Base-by-base conservation (phyloP, 2,888 invertebrate species). In the Amiota communis region DNA sequence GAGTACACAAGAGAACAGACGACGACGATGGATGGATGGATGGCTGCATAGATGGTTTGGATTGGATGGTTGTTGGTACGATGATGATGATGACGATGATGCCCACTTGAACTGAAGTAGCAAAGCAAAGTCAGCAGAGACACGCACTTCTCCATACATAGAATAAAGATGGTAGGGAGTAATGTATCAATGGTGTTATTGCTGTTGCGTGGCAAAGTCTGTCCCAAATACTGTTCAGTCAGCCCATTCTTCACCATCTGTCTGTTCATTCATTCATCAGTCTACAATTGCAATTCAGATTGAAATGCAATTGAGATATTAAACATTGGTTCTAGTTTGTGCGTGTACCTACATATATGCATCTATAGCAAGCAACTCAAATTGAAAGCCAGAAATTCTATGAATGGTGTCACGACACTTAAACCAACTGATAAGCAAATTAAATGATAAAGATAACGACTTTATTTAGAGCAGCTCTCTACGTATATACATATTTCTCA, bases 231-330 rank as follows among this genome's bases (percentile, higher is more conserved):
- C n/a, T 36, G 36, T 6, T 36, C 36, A 36, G 36, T 36, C 36
- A 36, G 36, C 36, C 36, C 36, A 36, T 36, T 36, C 36, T 6
- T 36, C 59, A 59, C 15, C 20, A 20, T 13, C 53, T 53, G 53
- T 53, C 11, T 59, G 57, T 61, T 61, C 61, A 61, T 61, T 36
- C 36, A 36, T 36, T 36, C 8, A 36, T 36, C 36, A 36, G 36
- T 36, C 36, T 9, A 48, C 51, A 80, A 76, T 76, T 75, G 77
- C 80, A 77, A 79, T 81, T 75, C 75, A 76, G 77, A 75, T 84
- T 81, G 85, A 81, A 82, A 82, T 80, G 82, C 82, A 77, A 81
- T 82, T 79, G 82, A 84, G 81, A 74, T 79, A 82, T 78, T 81
- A 81, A 84, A 83, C 82, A 80, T 59, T 59, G 59, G n/a, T 59